Evolutionary conservation across 2,113 vertebrate species (phyloP), one percentile per base, ranked within the genome.

Genomic region (Pyxicephalus adspersus): DNA sequence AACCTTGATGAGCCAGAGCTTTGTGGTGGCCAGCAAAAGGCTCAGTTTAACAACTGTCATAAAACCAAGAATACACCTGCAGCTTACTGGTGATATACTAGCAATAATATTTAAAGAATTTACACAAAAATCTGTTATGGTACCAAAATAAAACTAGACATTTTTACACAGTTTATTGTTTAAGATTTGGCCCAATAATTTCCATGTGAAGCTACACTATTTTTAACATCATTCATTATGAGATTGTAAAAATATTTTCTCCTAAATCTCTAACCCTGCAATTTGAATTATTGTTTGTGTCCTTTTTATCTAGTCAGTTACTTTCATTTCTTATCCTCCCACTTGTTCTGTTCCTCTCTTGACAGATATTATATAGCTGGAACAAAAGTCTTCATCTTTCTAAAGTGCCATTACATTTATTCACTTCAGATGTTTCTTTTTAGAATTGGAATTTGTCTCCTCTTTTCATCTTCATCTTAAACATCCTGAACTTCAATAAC

Each of bases 331-430:
- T 66, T 28, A 38, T 50, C 64, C 64, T 78, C 76, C 63, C 22
- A 78, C 76, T 57, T 66, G 38, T 78, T 55, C 50, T 78, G 76
- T 78, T 78, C 64, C 55, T 57, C 34, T 52, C 28, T 31, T 78
- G 76, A 78, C 76, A 78, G 76, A 67, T 78, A 67, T 29, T 77
- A 52, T 77, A 77, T 57, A 78, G 51, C 7, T 29, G 5, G 50
- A 78, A 78, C 76, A 78, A 78, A 66, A 66, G 76, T 65, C 45
- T 77, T 77, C 20, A 52, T 64, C 60, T 28, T 76, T 76, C 20
- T 64, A 51, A 76, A 64, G 74, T 60, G 19, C 17, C 4, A 19
- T 61, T 50, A 63, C 51, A 28, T 73, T 74, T 57, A 58, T 31
- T 64, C 34, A 51, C 74, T 64, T 76, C 34, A 76, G 23, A 63